phyloP scores from a whole-genome alignment of 1,140 invertebrate genomes.

The Drosophila ohnishii region DNA sequence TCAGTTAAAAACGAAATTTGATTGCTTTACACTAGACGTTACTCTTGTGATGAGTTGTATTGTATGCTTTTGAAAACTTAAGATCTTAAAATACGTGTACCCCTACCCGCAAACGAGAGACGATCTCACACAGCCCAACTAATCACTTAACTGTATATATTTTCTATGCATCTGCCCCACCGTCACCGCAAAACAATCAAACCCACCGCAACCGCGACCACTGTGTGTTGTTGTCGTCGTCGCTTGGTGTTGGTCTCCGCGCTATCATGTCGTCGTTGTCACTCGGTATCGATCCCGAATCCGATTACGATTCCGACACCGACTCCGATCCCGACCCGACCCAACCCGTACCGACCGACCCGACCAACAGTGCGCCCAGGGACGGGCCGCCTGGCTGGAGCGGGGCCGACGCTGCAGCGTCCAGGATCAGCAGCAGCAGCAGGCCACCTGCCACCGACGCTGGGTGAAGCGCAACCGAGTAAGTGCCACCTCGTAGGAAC shows the following conservation, averaged over 20 bases:
- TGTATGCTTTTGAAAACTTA: slow-evolving; percentile 67
- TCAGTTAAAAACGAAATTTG: slow-evolving; percentile 57
- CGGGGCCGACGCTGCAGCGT: slow-evolving; percentile 87
- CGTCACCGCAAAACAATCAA: slow-evolving; percentile 52
- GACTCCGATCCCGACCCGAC: slow-evolving; percentile 8
- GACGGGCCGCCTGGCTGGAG: slow-evolving; percentile 92
- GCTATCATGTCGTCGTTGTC: slow-evolving; percentile 61
- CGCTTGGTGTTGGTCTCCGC: slow-evolving; percentile 59
- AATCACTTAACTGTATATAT: slow-evolving; percentile 79
- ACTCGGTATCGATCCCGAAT: slow-evolving; percentile 30
- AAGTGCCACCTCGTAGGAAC: slow-evolving; percentile 78
- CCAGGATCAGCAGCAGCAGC: slow-evolving; percentile 85
- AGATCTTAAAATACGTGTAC: slow-evolving; percentile 27
- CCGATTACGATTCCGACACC: slow-evolving; percentile 4
- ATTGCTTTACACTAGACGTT: slow-evolving; percentile 79
- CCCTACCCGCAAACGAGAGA: slow-evolving; percentile 52
- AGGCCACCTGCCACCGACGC: slow-evolving; percentile 87
- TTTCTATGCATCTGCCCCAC: slow-evolving; percentile 78
- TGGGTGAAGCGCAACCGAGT: slow-evolving; percentile 94
- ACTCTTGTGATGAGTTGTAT: slow-evolving; percentile 73
- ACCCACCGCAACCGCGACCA: slow-evolving; percentile 46
- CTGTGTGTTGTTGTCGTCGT: slow-evolving; percentile 64
- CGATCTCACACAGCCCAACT: slow-evolving; percentile 71
- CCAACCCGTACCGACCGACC: slow-evolving; percentile 18
- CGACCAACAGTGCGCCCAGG: slow-evolving; percentile 86